phyloP scores from a whole-genome alignment of 2,888 invertebrate species.

The Cancer borealis region DNA sequence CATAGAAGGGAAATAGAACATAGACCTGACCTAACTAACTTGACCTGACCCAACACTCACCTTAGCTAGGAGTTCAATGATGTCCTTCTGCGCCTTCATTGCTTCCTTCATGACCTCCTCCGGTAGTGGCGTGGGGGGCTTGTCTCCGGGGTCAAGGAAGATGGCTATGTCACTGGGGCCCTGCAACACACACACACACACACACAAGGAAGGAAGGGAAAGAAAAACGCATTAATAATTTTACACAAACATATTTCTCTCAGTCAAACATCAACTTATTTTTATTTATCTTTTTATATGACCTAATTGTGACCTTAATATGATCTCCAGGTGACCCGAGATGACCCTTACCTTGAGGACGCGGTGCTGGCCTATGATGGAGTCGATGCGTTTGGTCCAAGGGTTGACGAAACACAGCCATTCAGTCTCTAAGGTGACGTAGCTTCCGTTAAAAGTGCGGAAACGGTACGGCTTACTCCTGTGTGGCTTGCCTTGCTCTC shows the following conservation, averaged over 20 bases:
- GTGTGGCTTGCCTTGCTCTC: slow-evolving; percentile 86
- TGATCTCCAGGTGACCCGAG: background rate
- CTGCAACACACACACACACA: slow-evolving; percentile 50
- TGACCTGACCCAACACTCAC: slow-evolving; percentile 80
- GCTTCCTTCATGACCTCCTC: slow-evolving; percentile 85
- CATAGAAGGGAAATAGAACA: no score
- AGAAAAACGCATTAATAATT: background rate
- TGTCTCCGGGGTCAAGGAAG: slow-evolving; percentile 83
- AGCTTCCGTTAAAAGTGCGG: slow-evolving; percentile 90
- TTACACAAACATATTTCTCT: background rate
- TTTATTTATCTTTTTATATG: no score
- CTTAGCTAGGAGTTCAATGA: slow-evolving; percentile 86
- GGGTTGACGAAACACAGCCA: slow-evolving; percentile 97
- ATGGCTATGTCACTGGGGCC: slow-evolving; percentile 89
- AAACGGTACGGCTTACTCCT: slow-evolving; percentile 90
- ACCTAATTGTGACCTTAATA: background rate
- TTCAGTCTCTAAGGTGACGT: slow-evolving; percentile 91
- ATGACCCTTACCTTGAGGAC: slow-evolving; percentile 84
- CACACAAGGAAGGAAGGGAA: background rate
- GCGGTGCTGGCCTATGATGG: slow-evolving; percentile 91
- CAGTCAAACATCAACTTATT: no score
- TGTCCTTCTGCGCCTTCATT: slow-evolving; percentile 85
- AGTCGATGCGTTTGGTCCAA: slow-evolving; percentile 94
- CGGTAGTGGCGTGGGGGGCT: slow-evolving; percentile 80
- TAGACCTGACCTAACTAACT: slow-evolving; percentile 78